phyloP scores from a whole-genome alignment of 2,113 vertebrate species.

The Otus sunia region DNA sequence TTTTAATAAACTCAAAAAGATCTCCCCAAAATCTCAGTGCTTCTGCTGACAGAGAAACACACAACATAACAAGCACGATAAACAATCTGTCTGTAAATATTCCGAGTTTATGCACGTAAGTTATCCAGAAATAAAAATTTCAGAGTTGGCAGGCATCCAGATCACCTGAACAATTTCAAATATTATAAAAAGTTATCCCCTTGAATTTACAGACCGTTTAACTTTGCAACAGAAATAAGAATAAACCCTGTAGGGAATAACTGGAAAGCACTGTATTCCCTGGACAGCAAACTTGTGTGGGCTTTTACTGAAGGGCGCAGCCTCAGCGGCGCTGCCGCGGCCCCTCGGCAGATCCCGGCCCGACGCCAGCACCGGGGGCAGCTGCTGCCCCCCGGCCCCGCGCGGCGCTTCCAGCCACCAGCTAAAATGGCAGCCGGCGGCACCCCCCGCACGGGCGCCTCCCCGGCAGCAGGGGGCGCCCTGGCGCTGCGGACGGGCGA shows the following conservation, averaged over 20 bases:
- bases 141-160: neutral
- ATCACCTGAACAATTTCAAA: neutral
- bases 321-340: too few species aligned
- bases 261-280: neutral
- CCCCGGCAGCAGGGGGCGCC: too few species aligned
- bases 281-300: neutral
- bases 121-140: neutral
- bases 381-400: too few species aligned
- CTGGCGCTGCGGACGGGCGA: too few species aligned
- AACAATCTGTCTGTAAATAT: neutral
- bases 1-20: neutral
- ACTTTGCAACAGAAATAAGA: neutral
- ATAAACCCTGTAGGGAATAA: neutral
- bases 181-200: neutral
- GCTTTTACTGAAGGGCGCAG: fast-evolving
- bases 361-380: too few species aligned
- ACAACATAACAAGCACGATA: neutral
- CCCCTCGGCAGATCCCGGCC: neutral
- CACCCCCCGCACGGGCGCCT: too few species aligned
- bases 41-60: neutral
- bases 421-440: too few species aligned
- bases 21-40: neutral
- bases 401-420: too few species aligned
- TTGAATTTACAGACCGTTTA: fast-evolving
- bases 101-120: neutral